phyloP scores from a whole-genome alignment of 2,888 invertebrate species.

The Stenichneumon culpator region DNA sequence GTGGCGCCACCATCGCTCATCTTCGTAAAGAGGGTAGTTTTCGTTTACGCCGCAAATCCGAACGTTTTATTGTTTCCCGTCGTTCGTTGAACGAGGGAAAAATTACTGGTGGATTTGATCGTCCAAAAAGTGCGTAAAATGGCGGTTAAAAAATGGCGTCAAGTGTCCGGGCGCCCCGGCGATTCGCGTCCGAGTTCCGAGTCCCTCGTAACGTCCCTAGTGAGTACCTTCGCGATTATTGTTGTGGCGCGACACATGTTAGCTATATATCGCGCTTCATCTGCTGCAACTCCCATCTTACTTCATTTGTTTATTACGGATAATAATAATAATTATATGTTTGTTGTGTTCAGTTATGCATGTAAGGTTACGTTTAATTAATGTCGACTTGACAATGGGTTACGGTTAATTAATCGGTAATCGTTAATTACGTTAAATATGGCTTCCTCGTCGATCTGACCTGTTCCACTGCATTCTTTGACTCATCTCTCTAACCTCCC shows the following conservation, averaged over 20 bases:
- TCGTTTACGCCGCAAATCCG: neutral
- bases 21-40: neutral
- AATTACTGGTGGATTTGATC: constrained; percentile 17
- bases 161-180: constrained; percentile 77
- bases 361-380: constrained; percentile 70
- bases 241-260: constrained; percentile 74
- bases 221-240: constrained; percentile 84
- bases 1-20: constrained; percentile 65
- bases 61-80: neutral
- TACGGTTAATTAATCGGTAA: constrained; percentile 83
- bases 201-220: constrained; percentile 79
- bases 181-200: constrained; percentile 83
- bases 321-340: constrained; percentile 78
- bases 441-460: constrained; percentile 71
- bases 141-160: constrained; percentile 28
- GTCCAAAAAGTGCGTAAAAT: neutral
- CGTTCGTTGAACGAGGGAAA: neutral
- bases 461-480: constrained; percentile 42
- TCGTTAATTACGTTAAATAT: constrained; percentile 82
- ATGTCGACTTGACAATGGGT: constrained; percentile 73
- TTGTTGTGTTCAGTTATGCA: constrained; percentile 70
- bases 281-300: constrained; percentile 64
- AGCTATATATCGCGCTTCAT: constrained; percentile 64
- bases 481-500: constrained; percentile 33
- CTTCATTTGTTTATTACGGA: constrained; percentile 70